phyloP scores from a whole-genome alignment of 2,888 invertebrate genomes.

The Drosophila siamana region DNA sequence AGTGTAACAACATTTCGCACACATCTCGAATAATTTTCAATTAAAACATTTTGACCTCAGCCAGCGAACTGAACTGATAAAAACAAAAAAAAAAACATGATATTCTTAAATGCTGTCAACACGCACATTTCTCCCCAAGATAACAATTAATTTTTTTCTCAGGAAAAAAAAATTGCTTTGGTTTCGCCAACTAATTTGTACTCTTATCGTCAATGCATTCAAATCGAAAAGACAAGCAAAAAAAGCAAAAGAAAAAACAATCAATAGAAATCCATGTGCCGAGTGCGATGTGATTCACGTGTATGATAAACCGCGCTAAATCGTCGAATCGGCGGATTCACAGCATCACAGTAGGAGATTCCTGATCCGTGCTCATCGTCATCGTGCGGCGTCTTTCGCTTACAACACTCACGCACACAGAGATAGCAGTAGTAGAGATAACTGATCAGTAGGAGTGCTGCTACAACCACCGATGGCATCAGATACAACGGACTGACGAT shows the following conservation, averaged over 20 bases:
- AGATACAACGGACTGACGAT: constrained; percentile 28
- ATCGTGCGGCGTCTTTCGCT: not conserved
- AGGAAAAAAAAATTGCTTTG: not conserved
- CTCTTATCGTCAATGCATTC: not conserved
- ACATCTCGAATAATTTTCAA: constrained; percentile 2
- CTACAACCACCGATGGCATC: constrained; percentile 13
- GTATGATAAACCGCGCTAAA: not conserved
- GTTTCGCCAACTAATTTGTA: constrained; percentile 16
- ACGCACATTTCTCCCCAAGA: constrained; percentile 1
- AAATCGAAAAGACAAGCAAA: no score
- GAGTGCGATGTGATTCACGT: constrained; percentile 15
- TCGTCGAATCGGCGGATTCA: not conserved
- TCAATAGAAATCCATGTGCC: constrained; percentile 25
- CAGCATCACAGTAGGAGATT: no score
- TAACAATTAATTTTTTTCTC: not conserved
- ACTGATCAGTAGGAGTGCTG: constrained; percentile 15
- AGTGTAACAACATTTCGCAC: constrained; percentile 2
- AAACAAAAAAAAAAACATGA: not conserved
- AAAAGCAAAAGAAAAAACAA: no score
- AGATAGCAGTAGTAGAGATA: constrained; percentile 45
- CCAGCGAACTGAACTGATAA: constrained; percentile 1
- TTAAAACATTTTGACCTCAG: not conserved
- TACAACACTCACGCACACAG: constrained; percentile 33
- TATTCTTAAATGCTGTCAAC: not conserved
- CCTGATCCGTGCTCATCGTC: no score